Conservation (phyloP, 2,113 vertebrate genomes). For the Rhea pennata region DNA sequence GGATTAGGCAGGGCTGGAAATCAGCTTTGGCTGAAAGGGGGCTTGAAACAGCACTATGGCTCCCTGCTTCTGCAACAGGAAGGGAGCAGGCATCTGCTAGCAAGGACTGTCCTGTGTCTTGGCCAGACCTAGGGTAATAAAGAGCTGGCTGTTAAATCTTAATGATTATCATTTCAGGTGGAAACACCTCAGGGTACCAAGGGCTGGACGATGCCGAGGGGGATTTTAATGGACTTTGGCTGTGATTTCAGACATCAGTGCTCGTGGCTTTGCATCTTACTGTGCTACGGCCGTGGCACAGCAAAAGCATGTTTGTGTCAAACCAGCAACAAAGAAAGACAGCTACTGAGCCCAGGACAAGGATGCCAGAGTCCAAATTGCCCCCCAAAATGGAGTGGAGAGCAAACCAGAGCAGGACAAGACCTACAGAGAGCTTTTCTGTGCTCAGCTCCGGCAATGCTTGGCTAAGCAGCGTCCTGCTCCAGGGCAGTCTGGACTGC, state of each 20-base stretch:
- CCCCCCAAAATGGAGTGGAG: neutral
- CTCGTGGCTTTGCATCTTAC: too few relatives aligned
- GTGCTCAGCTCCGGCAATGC: accelerated
- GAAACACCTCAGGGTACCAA: neutral
- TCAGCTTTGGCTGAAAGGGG: neutral
- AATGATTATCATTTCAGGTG: neutral
- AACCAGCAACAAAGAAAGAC: accelerated
- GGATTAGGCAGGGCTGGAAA: neutral
- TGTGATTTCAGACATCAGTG: too few relatives aligned
- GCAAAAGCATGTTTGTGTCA: accelerated
- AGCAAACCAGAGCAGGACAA: accelerated
- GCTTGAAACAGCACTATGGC: neutral
- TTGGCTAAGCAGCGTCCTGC: neutral
- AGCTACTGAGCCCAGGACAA: neutral
- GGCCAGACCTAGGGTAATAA: neutral
- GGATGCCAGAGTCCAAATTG: neutral
- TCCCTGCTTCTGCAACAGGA: too few relatives aligned
- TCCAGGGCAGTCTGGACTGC: neutral
- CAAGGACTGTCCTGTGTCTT: neutral
- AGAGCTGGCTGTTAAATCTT: neutral
- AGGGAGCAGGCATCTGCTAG: neutral
- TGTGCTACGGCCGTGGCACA: neutral
- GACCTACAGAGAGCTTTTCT: neutral
- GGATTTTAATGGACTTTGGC: too few relatives aligned
- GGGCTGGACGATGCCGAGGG: neutral